Conservation (phyloP, 2,113 vertebrate species). For the Daubentonia madagascariensis region DNA sequence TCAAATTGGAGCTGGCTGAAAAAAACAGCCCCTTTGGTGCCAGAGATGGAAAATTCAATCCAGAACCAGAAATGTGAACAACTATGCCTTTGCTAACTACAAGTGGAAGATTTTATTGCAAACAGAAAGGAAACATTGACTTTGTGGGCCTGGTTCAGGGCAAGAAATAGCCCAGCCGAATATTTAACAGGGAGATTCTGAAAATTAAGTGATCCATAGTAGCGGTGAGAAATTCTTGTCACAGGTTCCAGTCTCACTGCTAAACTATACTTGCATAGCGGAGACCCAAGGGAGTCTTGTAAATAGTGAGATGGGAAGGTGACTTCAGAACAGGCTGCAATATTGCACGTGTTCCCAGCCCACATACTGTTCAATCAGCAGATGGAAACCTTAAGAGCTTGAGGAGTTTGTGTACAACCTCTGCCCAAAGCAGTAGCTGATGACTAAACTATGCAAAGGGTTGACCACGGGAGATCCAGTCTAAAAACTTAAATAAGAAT, state of each 20-base stretch:
- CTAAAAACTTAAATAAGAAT: not conserved
- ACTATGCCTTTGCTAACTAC: not conserved
- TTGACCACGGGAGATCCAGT: not conserved
- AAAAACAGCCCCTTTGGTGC: not conserved
- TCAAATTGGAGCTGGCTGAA: not conserved
- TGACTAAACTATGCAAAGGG: not conserved
- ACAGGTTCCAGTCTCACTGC: not conserved
- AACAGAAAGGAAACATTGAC: not conserved
- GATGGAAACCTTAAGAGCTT: accelerated
- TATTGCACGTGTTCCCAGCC: accelerated
- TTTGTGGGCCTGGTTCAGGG: not conserved
- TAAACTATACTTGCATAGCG: not conserved
- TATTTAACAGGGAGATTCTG: not conserved
- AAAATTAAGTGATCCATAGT: not conserved
- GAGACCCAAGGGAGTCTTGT: not conserved
- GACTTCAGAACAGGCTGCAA: not conserved
- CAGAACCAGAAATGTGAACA: not conserved
- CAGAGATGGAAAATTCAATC: not conserved
- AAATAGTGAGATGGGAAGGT: not conserved
- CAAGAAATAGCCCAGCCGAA: not conserved
- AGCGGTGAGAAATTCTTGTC: not conserved
- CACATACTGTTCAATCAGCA: accelerated
- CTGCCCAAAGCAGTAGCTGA: not conserved
- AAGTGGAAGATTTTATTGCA: not conserved
- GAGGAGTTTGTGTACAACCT: not conserved